Percentiles rank a stretch among this genome's conserved stretches.
These are phyloP conservation scores for Caenorhabditis briggsae DNA, from an alignment of 1,140 invertebrate species.

Conservation along the genomic window DNA sequence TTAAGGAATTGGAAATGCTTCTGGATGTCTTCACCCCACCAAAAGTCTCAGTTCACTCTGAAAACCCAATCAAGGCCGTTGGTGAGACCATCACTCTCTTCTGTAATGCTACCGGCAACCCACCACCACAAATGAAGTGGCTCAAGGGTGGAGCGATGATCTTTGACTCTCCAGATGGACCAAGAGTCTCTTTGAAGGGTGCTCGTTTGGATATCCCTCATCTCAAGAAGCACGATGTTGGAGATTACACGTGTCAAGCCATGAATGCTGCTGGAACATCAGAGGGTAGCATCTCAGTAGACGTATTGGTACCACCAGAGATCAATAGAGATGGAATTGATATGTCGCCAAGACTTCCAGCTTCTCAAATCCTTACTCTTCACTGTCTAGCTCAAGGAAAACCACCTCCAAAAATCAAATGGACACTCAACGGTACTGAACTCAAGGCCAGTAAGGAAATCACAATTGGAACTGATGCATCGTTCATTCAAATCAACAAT, in stretches of 20 bases:
- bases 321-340: constrained; percentile 72
- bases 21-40: constrained; percentile 71
- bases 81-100: constrained; percentile 71
- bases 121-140: constrained; percentile 64
- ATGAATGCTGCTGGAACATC: constrained; percentile 72
- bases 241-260: constrained; percentile 73
- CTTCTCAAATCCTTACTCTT: constrained; percentile 71
- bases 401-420: constrained; percentile 69
- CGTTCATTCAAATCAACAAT: constrained; percentile 71
- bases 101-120: constrained; percentile 74
- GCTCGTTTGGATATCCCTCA: constrained; percentile 72
- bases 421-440: constrained; percentile 71
- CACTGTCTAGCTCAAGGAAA: constrained; percentile 74
- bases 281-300: constrained; percentile 69
- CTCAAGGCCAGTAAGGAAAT: constrained; percentile 58
- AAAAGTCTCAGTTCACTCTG: constrained; percentile 23
- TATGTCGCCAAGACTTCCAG: constrained; percentile 70
- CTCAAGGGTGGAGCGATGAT: constrained; percentile 66
- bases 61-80: constrained; percentile 65
- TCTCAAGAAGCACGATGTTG: constrained; percentile 67
- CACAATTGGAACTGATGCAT: constrained; percentile 65
- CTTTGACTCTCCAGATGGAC: constrained; percentile 69
- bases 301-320: constrained; percentile 75
- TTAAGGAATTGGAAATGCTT: constrained; percentile 66
- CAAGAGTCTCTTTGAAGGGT: constrained; percentile 67